Conservation (phyloP, 1,140 invertebrate genomes). For the Leptoteleia sp. region DNA sequence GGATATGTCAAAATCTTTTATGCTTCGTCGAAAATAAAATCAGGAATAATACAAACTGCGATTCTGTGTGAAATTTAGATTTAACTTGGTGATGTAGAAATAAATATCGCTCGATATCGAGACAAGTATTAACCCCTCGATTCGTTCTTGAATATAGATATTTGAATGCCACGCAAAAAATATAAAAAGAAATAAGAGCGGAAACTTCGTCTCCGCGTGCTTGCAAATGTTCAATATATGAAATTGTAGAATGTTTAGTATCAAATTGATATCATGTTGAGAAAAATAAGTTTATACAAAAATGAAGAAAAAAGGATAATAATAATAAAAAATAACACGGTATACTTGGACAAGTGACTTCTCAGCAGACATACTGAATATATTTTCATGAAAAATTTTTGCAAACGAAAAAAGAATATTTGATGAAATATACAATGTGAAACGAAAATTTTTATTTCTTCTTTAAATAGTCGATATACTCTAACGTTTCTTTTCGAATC, state of each 20-base stretch:
- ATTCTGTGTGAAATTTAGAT: conserved; percentile 47
- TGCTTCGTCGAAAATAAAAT: conserved; percentile 29
- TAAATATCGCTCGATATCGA: conserved; percentile 52
- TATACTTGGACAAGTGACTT: conserved; percentile 7
- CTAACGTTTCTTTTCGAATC: not conserved
- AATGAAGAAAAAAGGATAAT: conserved; percentile 36
- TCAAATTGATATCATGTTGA: conserved; percentile 50
- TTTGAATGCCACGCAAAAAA: conserved; percentile 38
- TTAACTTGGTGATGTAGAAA: conserved; percentile 48
- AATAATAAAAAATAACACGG: conserved; percentile 18
- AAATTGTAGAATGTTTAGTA: conserved; percentile 50
- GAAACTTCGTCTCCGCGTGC: conserved; percentile 25
- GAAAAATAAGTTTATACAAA: conserved; percentile 33
- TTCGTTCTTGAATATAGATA: conserved; percentile 42
- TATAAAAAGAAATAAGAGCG: conserved; percentile 34
- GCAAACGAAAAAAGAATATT: conserved; percentile 1
- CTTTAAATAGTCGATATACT: not conserved
- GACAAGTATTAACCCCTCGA: conserved; percentile 52
- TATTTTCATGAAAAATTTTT: conserved; percentile 22
- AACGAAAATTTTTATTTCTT: conserved; percentile 8
- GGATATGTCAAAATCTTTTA: conserved; percentile 45
- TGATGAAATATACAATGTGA: not conserved
- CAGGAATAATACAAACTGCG: conserved; percentile 46
- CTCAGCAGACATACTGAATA: conserved; percentile 1
- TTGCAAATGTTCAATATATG: conserved; percentile 25